These are phyloP conservation scores for Rhinoderma darwinii DNA, from an alignment of 2,113 vertebrate species.

Conservation along the genomic window DNA sequence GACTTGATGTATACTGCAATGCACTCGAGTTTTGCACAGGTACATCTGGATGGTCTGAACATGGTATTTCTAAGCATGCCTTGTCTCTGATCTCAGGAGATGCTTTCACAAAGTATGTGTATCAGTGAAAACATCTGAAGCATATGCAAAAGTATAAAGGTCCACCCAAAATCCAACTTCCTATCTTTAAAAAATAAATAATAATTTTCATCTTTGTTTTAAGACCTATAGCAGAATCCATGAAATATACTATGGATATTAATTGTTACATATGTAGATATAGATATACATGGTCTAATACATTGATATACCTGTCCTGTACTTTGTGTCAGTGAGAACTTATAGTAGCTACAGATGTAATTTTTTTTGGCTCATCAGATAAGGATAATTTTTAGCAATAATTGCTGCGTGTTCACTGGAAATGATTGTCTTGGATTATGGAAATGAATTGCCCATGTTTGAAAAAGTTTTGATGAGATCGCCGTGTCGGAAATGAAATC, in stretches of 20 bases:
- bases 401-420: neutral
- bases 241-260: no score
- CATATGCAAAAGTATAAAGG: neutral
- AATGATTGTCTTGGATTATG: neutral
- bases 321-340: no score
- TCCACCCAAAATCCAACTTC: neutral
- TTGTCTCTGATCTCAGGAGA: neutral
- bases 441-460: neutral
- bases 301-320: no score
- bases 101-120: neutral
- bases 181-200: neutral
- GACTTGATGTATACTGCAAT: neutral
- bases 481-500: neutral
- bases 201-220: neutral
- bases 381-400: neutral
- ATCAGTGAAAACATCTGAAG: neutral
- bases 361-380: neutral
- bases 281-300: neutral
- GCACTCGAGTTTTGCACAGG: neutral
- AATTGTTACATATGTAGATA: neutral
- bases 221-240: no score
- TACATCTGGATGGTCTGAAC: neutral
- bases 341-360: no score
- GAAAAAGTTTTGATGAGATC: neutral
- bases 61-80: neutral